phyloP scores from a whole-genome alignment of 2,888 invertebrate species.

The Gortyna flavago region DNA sequence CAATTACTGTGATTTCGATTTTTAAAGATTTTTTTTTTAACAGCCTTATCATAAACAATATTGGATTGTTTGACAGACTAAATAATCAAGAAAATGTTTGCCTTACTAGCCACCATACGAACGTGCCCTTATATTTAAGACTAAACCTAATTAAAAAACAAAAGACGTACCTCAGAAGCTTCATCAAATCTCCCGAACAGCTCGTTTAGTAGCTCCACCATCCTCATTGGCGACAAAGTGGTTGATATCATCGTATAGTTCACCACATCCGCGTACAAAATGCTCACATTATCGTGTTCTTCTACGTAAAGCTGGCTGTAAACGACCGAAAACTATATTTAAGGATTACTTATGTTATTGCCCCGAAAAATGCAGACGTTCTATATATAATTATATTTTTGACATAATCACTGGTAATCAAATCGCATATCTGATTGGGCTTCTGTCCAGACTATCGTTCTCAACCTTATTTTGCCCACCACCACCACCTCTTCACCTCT shows the following conservation, averaged over 20 bases:
- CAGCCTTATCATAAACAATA: background rate
- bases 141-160: background rate
- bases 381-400: background rate
- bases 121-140: background rate
- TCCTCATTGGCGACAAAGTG: conserved; percentile 93
- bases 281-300: conserved; percentile 96
- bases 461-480: background rate
- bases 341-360: conserved; percentile 26
- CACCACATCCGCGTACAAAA: conserved; percentile 97
- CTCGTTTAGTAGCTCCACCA: conserved; percentile 97
- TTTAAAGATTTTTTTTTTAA: background rate
- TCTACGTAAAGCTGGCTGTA: conserved; percentile 96
- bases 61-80: background rate
- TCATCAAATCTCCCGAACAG: conserved; percentile 97
- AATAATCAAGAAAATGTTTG: no score
- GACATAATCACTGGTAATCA: background rate
- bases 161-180: conserved; percentile 93
- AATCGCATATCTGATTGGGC: background rate
- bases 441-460: background rate
- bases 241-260: conserved; percentile 97
- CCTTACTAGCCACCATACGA: background rate
- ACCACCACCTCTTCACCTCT: no score
- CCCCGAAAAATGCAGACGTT: background rate
- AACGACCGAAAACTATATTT: conserved; percentile 64
- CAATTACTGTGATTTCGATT: background rate